Evolutionary conservation across 2,113 vertebrate genomes (phyloP).

Genomic region (Ctenodactylus gundi): DNA sequence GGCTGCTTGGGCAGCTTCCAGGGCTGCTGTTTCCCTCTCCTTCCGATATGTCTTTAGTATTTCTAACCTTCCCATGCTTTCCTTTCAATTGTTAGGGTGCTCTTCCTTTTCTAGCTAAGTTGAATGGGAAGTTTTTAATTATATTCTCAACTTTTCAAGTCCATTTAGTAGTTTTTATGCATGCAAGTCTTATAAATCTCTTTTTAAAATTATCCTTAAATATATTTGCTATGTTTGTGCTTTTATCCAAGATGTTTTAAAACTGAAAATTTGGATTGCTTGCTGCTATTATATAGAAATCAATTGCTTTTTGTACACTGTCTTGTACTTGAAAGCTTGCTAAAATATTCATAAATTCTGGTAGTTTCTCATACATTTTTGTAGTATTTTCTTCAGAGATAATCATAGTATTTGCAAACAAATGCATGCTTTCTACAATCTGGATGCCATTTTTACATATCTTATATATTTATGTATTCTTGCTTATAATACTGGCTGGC

Average conservation of each 20-base stretch:
- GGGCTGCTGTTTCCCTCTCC: no score
- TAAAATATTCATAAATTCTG: neutral
- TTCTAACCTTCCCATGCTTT: no score
- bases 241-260: neutral
- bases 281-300: neutral
- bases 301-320: neutral
- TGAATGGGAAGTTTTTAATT: no score
- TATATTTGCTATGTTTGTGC: neutral
- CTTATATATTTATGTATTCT: neutral
- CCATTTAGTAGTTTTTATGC: neutral
- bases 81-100: no score
- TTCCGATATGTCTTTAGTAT: no score
- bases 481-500: neutral
- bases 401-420: neutral
- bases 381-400: neutral
- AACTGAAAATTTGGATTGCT: neutral
- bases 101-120: no score
- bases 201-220: neutral
- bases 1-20: no score
- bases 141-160: no score
- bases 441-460: neutral
- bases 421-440: neutral
- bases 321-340: neutral
- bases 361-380: slow-evolving; percentile 5
- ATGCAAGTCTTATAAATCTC: neutral